Evolutionary conservation across 2,113 vertebrate species (phyloP).

Genomic region (Sinocyclocheilus maitianheensis): DNA sequence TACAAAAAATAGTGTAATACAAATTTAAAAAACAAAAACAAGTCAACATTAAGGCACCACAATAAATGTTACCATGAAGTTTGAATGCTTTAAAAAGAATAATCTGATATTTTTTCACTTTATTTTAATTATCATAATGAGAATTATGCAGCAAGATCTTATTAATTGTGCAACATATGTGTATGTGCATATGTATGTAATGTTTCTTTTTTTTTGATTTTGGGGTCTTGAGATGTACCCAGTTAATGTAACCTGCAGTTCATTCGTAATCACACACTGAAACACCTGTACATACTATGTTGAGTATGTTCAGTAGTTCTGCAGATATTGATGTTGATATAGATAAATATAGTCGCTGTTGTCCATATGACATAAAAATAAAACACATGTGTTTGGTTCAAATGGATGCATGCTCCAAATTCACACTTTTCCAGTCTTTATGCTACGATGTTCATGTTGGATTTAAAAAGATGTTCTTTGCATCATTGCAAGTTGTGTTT

Average conservation of each 20-base stretch:
- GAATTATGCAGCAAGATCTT: background rate
- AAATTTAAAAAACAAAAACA: no score
- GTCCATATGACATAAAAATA: background rate
- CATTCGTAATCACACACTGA: background rate
- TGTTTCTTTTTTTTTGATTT: background rate
- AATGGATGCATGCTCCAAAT: background rate
- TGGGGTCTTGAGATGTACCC: background rate
- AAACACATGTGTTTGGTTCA: no score
- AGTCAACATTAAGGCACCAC: no score
- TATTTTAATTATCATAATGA: background rate
- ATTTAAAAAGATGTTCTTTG: background rate
- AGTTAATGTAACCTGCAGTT: background rate
- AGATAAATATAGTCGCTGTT: background rate
- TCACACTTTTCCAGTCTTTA: background rate
- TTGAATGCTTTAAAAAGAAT: background rate
- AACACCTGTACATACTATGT: background rate
- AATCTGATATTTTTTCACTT: background rate
- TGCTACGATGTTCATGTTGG: background rate
- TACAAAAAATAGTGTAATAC: no score
- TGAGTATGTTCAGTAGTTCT: background rate
- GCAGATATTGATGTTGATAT: background rate
- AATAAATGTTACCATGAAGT: background rate
- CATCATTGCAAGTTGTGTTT: background rate
- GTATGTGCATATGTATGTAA: no score
- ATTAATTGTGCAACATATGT: background rate